Evolutionary conservation across 2,113 vertebrate species (phyloP).

Genomic region (Paratilapia polleni): DNA sequence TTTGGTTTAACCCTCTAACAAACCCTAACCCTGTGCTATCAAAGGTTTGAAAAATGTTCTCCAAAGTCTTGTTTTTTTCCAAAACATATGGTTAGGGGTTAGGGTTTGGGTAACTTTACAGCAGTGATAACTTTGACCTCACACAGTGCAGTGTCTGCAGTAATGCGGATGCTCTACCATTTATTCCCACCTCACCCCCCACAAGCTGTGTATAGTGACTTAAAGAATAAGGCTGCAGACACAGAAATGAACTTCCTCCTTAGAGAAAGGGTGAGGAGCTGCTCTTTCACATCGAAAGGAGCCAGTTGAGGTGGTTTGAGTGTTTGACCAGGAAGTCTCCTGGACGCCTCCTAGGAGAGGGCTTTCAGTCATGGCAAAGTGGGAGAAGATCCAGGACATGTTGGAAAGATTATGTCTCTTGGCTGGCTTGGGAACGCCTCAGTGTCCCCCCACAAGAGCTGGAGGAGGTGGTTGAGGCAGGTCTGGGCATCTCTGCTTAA

Average conservation of each 20-base stretch:
- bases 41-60: not conserved
- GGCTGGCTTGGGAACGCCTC: too few relatives aligned
- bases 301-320: not conserved
- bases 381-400: too few relatives aligned
- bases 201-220: not conserved
- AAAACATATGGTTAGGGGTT: not conserved
- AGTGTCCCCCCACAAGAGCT: too few relatives aligned
- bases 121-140: not conserved
- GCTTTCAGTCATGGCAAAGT: not conserved
- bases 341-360: not conserved
- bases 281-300: not conserved
- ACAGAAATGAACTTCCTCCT: not conserved
- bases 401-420: too few relatives aligned
- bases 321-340: not conserved
- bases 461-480: too few relatives aligned
- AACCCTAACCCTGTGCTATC: not conserved
- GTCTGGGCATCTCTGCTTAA: too few relatives aligned
- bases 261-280: not conserved
- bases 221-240: not conserved
- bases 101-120: not conserved
- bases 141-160: too few relatives aligned
- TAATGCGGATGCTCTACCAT: not conserved
- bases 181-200: not conserved
- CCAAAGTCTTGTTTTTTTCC: not conserved
- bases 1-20: not conserved